phyloP scores from a whole-genome alignment of 2,888 invertebrate species.

The Drosophila meridiana region DNA sequence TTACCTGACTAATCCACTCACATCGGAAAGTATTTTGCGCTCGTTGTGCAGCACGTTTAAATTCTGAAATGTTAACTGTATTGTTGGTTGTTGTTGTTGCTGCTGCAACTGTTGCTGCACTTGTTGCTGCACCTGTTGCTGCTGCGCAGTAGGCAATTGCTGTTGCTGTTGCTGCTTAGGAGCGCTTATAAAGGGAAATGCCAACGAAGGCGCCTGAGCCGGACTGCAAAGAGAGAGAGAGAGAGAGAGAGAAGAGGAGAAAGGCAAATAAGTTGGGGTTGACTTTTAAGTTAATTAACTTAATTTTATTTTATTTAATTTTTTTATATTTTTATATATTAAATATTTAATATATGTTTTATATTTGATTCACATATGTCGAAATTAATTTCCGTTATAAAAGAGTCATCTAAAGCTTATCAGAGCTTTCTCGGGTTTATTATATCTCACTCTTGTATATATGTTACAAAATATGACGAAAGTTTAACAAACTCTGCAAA shows the following conservation, averaged over 20 bases:
- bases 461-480: conserved; percentile 1
- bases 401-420: conserved; percentile 1
- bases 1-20: conserved; percentile 89
- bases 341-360: not conserved
- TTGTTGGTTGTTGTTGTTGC: conserved; percentile 84
- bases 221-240: conserved; percentile 30
- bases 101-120: conserved; percentile 48
- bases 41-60: conserved; percentile 87
- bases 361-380: not conserved
- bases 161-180: conserved; percentile 11
- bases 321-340: not conserved
- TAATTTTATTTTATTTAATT: not conserved
- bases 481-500: conserved; percentile 19
- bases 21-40: conserved; percentile 88
- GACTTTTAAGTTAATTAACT: not conserved
- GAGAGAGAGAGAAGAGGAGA: not conserved
- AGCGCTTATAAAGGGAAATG: conserved; percentile 87
- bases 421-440: not conserved
- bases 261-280: not conserved
- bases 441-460: not conserved
- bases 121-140: conserved; percentile 11
- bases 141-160: conserved; percentile 4
- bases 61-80: conserved; percentile 89
- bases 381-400: not conserved
- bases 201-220: conserved; percentile 81